Conservation (phyloP, 2,888 invertebrate species). For the Augiades crinisus region DNA sequence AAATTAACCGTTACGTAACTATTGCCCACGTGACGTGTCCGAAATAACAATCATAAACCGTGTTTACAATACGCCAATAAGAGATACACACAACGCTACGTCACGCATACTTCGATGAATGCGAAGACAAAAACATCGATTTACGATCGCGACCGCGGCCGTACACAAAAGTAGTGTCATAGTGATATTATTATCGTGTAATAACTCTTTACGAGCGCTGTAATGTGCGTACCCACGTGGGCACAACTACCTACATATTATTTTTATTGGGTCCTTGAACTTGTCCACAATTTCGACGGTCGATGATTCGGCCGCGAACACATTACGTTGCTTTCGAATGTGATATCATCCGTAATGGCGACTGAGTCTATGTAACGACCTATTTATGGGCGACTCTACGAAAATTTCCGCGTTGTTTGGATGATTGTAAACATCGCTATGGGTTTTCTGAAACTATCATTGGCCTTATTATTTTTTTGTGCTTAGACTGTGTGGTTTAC, state of each 20-base stretch:
- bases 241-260: slow-evolving; percentile 43
- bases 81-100: not conserved
- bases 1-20: too few species aligned
- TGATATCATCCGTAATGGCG: slow-evolving; percentile 56
- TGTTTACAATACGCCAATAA: too few species aligned
- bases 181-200: slow-evolving; percentile 41
- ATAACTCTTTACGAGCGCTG: slow-evolving; percentile 53
- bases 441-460: not conserved
- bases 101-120: not conserved
- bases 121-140: not conserved
- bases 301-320: slow-evolving; percentile 63
- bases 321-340: slow-evolving; percentile 50
- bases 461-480: not conserved
- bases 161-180: slow-evolving; percentile 18
- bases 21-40: too few species aligned
- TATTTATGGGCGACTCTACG: slow-evolving; percentile 16
- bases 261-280: slow-evolving; percentile 78
- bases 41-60: too few species aligned
- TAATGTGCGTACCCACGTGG: slow-evolving; percentile 53
- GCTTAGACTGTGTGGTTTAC: too few species aligned
- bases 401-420: slow-evolving; percentile 18
- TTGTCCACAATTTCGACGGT: slow-evolving; percentile 72
- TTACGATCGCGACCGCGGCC: not conserved
- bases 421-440: slow-evolving; percentile 26
- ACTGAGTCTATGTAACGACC: slow-evolving; percentile 22